Base-by-base conservation (phyloP, 2,888 invertebrate genomes). In the Helleia helle region DNA sequence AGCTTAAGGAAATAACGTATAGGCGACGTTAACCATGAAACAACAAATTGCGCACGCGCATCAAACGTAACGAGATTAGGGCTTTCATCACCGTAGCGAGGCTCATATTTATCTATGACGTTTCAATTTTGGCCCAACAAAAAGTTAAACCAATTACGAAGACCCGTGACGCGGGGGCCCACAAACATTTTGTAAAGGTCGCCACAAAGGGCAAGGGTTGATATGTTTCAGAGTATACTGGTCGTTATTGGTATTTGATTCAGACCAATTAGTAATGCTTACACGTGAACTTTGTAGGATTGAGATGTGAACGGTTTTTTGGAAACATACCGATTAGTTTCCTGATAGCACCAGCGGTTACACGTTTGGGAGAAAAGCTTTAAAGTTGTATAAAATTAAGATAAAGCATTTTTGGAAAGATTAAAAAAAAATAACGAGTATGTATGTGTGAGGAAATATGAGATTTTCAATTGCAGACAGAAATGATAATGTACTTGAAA, bases 201-300 rank as follows among this genome's bases (percentile, higher is more conserved):
- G 26, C 15, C 36, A 14, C 42, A 40, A 39, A 41, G 36, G 36
- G 13, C 15, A 15, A 41, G 46, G 47, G 48, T 40, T 41, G 38
- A 38, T 37, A 37, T 37, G 28, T 63, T 25, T 61, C 68, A 40
- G 15, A 12, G 36, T 58, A 56, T 13, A 36, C 14, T 69, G 69
- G 74, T 58, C 65, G 63, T 79, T 69, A 81, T 75, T 73, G 61
- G 55, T 70, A 65, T 80, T 77, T 77, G 70, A 81, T 79, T 75
- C 71, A 69, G 67, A 75, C 81, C 80, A 81, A 83, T 81, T 83
- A 83, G 80, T 61, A 62, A 77, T 74, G 83, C 76, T 83, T 81
- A 81, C 80, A 61, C 60, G 74, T 70, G 64, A 71, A 71, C 70
- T 61, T 68, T 59, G 56, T 58, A 59, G 34, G 55, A 61, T 67